These are phyloP conservation scores for Lanistes nyassanus DNA, from an alignment of 1,140 invertebrate genomes.

Conservation along the genomic window DNA sequence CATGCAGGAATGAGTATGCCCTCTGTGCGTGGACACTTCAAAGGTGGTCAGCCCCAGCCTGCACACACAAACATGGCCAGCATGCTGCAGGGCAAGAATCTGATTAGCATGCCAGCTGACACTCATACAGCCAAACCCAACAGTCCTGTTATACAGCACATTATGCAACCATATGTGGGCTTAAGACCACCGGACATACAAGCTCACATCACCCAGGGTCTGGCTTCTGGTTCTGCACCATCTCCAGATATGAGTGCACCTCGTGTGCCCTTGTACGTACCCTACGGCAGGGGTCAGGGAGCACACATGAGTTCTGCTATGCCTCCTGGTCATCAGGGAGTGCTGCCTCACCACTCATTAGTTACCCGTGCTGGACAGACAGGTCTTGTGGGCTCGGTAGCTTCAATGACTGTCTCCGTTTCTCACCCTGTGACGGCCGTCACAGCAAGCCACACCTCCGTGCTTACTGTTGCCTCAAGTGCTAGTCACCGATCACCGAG, in stretches of 20 bases:
- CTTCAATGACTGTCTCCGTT: slow-evolving; percentile 15
- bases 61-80: slow-evolving; percentile 30
- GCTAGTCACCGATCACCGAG: slow-evolving; percentile 15
- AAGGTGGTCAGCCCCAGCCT: slow-evolving; percentile 24
- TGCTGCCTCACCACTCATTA: not conserved
- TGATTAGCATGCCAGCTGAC: slow-evolving; percentile 35
- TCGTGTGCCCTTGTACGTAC: slow-evolving; percentile 12
- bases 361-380: slow-evolving; percentile 9
- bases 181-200: slow-evolving; percentile 2
- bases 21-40: slow-evolving; percentile 14
- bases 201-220: not conserved
- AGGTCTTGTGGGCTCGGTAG: not conserved
- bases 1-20: not conserved
- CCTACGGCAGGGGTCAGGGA: slow-evolving; percentile 16
- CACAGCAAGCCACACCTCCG: slow-evolving; percentile 4
- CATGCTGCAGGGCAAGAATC: slow-evolving; percentile 29
- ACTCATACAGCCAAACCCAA: slow-evolving; percentile 4
- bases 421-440: slow-evolving; percentile 15
- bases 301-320: not conserved
- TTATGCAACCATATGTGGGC: not conserved
- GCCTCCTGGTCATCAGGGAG: slow-evolving; percentile 7
- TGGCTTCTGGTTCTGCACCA: not conserved
- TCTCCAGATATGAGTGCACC: not conserved
- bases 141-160: slow-evolving; percentile 7
- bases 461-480: not conserved